Base-by-base conservation (phyloP, 2,888 invertebrate species). In the Anarsia innoxiella region DNA sequence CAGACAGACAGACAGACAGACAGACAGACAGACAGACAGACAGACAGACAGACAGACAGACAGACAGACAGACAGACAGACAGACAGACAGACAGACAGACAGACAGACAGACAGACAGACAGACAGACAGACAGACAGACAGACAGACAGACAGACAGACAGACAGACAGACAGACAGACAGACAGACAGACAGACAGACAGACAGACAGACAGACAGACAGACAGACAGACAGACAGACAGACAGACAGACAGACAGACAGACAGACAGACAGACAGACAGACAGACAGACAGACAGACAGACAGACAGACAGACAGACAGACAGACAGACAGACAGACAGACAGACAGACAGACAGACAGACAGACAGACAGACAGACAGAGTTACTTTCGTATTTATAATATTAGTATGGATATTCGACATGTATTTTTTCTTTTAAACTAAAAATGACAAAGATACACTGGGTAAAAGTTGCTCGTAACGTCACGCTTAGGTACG, bases 21-120 rank as follows among this genome's bases (percentile, higher is more conserved):
- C 19, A 23, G 35, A 27, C 9, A 23, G 35, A 27, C n/a, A 23
- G 35, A 27, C 12, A 23, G 35, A 27, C 11, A 23, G 35, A 27
- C 8, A 23, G 27, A 27, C 19, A 23, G 35, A 27, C 9, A 23
- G 35, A 27, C 14, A 16, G 33, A 25, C 10, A 16, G 33, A 25
- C 14, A 16, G 33, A 25, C 10, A 16, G 33, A 25, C 14, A 16
- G 33, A 25, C 10, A 16, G 33, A 25, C 14, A 16, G 33, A 25
- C 10, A 16, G 33, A 25, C 14, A 16, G 33, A 25, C 10, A 16
- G 33, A 25, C 14, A 16, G 33, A 25, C 10, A 16, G 33, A 25
- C 14, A 16, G 33, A 25, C 10, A 16, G 33, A 25, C 14, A 16
- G 33, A 25, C 10, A 16, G 33, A 25, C 14, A 16, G 33, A 25